Evolutionary conservation across 2,113 vertebrate genomes (phyloP).

Genomic region (Chaetodon trifascialis): DNA sequence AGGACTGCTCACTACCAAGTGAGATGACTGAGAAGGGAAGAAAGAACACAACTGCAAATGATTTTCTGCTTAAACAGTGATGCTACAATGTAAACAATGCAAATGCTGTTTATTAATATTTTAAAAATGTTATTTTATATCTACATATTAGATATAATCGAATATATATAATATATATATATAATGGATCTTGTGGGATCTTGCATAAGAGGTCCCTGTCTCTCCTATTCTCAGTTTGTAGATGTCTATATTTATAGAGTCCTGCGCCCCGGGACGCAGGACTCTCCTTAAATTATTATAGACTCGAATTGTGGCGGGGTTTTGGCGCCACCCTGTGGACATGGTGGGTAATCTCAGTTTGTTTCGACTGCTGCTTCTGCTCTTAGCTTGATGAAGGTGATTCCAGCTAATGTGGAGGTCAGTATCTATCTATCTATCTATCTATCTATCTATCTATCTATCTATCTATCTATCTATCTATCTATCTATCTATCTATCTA

Average conservation of each 20-base stretch:
- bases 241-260: too few species aligned
- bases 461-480: background rate
- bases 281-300: background rate
- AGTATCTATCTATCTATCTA: background rate
- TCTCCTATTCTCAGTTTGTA: too few species aligned
- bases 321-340: conserved; percentile 29
- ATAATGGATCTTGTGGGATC: too few species aligned
- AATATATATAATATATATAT: too few species aligned
- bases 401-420: background rate
- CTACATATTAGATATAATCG: too few species aligned
- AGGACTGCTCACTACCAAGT: background rate
- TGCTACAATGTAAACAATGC: background rate
- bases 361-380: too few species aligned
- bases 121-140: background rate
- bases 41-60: background rate
- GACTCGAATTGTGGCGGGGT: background rate
- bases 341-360: background rate
- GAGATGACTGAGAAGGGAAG: background rate
- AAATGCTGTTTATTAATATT: background rate
- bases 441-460: background rate
- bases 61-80: background rate
- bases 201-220: too few species aligned
- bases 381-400: background rate
- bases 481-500: background rate
- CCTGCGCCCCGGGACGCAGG: background rate